phyloP scores from a whole-genome alignment of 2,888 invertebrate genomes.

The Blomia tropicalis region DNA sequence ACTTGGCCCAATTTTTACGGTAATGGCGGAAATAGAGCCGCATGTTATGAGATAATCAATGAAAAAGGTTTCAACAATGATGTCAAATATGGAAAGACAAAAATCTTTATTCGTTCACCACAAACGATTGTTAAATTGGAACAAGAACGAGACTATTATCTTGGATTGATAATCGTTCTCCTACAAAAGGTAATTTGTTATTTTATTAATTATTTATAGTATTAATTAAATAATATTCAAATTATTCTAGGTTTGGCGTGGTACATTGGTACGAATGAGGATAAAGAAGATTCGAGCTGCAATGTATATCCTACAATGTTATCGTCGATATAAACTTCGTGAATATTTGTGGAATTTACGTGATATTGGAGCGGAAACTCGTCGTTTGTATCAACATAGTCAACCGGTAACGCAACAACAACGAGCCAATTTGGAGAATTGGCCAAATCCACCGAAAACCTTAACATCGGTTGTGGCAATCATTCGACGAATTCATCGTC shows the following conservation, averaged over 20 bases:
- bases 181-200: slow-evolving; percentile 60
- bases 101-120: slow-evolving; percentile 85
- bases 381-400: not conserved
- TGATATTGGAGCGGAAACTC: not conserved
- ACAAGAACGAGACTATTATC: slow-evolving; percentile 61
- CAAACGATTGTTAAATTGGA: slow-evolving; percentile 77
- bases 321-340: slow-evolving; percentile 58
- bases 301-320: slow-evolving; percentile 58
- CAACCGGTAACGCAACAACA: not conserved
- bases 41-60: slow-evolving; percentile 63
- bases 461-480: slow-evolving; percentile 39
- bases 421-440: slow-evolving; percentile 35
- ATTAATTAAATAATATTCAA: not conserved
- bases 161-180: slow-evolving; percentile 76
- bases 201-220: not conserved
- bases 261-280: slow-evolving; percentile 54
- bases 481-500: slow-evolving; percentile 22
- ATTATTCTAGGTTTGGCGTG: slow-evolving; percentile 53
- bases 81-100: slow-evolving; percentile 84
- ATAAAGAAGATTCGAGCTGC: slow-evolving; percentile 75
- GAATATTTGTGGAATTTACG: slow-evolving; percentile 49
- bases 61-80: slow-evolving; percentile 61
- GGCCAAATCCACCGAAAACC: slow-evolving; percentile 63
- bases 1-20: slow-evolving; percentile 76
- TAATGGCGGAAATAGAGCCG: slow-evolving; percentile 51